Evolutionary conservation across 1,140 invertebrate species (phyloP).

Genomic region (Tribolium castaneum): DNA sequence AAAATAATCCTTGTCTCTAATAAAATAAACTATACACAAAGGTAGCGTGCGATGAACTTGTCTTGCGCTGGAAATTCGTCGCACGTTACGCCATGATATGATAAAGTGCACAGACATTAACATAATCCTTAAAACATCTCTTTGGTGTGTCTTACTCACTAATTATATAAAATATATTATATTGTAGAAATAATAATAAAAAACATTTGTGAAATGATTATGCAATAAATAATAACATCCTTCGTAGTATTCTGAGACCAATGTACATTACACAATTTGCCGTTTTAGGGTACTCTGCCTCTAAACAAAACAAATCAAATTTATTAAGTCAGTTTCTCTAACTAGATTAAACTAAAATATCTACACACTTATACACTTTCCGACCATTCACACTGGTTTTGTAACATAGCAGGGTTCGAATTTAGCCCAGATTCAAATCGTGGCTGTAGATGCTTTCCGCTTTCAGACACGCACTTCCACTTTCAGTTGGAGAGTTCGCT

Average conservation of each 20-base stretch:
- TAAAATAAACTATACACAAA: conserved; percentile 44
- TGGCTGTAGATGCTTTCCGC: conserved; percentile 69
- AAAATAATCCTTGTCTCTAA: conserved; percentile 46
- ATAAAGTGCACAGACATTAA: conserved; percentile 58
- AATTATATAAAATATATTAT: conserved; percentile 60
- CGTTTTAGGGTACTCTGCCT: conserved; percentile 7
- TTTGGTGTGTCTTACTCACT: conserved; percentile 62
- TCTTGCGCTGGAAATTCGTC: conserved; percentile 21
- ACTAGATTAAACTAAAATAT: conserved; percentile 38
- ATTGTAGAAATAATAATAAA: conserved; percentile 55
- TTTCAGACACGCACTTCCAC: conserved; percentile 77
- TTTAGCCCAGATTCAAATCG: conserved; percentile 65
- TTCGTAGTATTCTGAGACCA: conserved; percentile 58
- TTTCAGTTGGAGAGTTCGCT: conserved; percentile 78
- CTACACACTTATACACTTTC: conserved; percentile 48
- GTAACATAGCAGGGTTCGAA: conserved; percentile 5
- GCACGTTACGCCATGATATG: conserved; percentile 56
- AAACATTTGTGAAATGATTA: conserved; percentile 55
- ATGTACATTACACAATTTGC: conserved; percentile 53
- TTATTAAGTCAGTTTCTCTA: conserved; percentile 21
- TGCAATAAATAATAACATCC: conserved; percentile 56
- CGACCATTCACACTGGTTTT: conserved; percentile 33
- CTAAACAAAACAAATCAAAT: conserved; percentile 19
- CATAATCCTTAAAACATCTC: conserved; percentile 59
- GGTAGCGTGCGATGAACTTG: conserved; percentile 15